These are phyloP conservation scores for Lymantria monacha DNA, from an alignment of 2,888 invertebrate species.

Conservation along the genomic window DNA sequence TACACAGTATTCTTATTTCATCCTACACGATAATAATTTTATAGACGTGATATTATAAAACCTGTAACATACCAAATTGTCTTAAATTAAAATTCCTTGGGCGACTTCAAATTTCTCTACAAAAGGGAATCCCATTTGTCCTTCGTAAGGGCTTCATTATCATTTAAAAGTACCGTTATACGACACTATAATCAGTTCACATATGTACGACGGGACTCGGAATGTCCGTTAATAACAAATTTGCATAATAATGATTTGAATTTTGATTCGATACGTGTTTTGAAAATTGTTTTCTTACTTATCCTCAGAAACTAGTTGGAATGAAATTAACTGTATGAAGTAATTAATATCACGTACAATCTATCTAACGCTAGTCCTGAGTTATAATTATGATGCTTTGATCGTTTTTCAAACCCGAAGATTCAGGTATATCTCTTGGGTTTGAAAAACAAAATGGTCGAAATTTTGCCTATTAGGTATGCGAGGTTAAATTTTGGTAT, in stretches of 20 bases:
- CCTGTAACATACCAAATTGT: not conserved
- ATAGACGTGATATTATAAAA: not conserved
- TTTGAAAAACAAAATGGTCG: too few relatives aligned
- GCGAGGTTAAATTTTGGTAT: too few relatives aligned
- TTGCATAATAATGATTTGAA: slow-evolving; percentile 26
- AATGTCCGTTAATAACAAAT: slow-evolving; percentile 22
- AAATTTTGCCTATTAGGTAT: too few relatives aligned
- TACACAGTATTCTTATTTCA: too few relatives aligned
- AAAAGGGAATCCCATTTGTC: not conserved
- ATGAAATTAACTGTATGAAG: not conserved
- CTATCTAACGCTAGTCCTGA: too few relatives aligned
- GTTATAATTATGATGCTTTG: too few relatives aligned
- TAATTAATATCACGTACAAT: not conserved
- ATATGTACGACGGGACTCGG: slow-evolving; percentile 15
- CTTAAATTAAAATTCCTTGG: not conserved
- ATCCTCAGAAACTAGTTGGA: not conserved
- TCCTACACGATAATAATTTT: too few relatives aligned
- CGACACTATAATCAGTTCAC: slow-evolving; percentile 22
- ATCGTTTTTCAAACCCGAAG: too few relatives aligned
- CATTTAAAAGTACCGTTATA: slow-evolving; percentile 19
- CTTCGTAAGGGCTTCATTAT: slow-evolving; percentile 9
- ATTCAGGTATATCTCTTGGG: too few relatives aligned
- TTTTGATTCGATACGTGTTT: slow-evolving; percentile 25
- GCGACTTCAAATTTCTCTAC: not conserved
- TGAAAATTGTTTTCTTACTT: not conserved